Evolutionary conservation across 2,113 vertebrate species (phyloP), one percentile per base, ranked within the genome.

Genomic region (Nansenia antarctica): DNA sequence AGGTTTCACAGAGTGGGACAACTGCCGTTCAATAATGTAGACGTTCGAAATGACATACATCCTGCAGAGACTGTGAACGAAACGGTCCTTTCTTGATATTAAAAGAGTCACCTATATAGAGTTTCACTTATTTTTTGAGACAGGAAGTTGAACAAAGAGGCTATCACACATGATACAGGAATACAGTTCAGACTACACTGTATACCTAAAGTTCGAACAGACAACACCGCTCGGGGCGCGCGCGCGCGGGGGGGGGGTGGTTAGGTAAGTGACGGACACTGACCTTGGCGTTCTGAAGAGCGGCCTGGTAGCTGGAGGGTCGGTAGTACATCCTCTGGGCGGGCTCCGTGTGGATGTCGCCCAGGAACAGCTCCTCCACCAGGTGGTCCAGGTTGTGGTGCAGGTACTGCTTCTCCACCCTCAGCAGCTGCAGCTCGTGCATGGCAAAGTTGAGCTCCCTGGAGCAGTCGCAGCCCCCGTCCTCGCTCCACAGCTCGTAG

Each of bases 361-460:
- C 98, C 0, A 99, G 92, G 79, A 98, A 99, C 0, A 99, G 92
- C 87, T 99, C 97, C 85, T 98, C 96, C 62, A 99, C 94, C 42
- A 96, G 85, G 74, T 95, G 94, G 66, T 98, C 97, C 69, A 93
- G 86, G 85, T 94, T 94, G 81, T 95, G 94, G 42, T 96, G 96
- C 63, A 94, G 84, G 77, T 98, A 95, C 77, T 96, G 97, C 86
- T 95, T 98, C 89, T 99, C 98, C 42, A 96, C 92, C 0, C 98
- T 90, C 74, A 99, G 92, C 74, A 99, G 93, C 84, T 99, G 96
- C 69, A 99, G 93, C 76, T 99, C 98, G 0, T 98, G 96, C 96
- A 99, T 97, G 87, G 95, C 93, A 42, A 98, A 96, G 89, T 95
- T 96, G 65, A 98, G 88, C 11, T 93, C 95, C 62, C 85, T 87